These are phyloP conservation scores for Sylvicola fuscatus DNA, from an alignment of 2,888 invertebrate genomes.

Conservation along the genomic window DNA sequence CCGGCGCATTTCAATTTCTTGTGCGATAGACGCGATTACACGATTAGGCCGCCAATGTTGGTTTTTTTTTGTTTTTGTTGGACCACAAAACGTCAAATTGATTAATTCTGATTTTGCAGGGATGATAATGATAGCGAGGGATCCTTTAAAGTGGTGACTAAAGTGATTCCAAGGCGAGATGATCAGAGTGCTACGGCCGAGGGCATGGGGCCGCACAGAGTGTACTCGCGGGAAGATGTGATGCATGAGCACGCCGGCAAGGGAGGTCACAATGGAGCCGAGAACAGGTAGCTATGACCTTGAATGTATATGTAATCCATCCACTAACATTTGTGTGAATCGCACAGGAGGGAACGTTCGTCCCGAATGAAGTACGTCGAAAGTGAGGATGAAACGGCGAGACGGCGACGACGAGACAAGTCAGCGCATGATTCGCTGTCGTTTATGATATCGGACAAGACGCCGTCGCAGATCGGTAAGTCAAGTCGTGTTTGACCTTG, in stretches of 20 bases:
- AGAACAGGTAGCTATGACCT: background rate
- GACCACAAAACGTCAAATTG: too few species aligned
- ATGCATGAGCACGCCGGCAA: slow-evolving; percentile 46
- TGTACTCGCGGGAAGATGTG: slow-evolving; percentile 50
- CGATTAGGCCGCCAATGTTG: slow-evolving; percentile 5
- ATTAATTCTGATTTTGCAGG: too few species aligned
- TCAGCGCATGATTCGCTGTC: too few species aligned
- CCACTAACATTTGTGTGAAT: background rate
- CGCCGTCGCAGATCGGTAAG: too few species aligned
- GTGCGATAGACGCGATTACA: slow-evolving; percentile 7
- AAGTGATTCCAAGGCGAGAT: too few species aligned
- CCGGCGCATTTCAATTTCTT: slow-evolving; percentile 53
- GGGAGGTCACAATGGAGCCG: slow-evolving; percentile 29
- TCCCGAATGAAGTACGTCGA: slow-evolving; percentile 10
- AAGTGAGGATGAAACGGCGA: slow-evolving; percentile 7
- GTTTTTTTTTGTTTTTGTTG: too few species aligned
- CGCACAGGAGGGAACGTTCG: slow-evolving; percentile 5
- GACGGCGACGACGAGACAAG: slow-evolving; percentile 8
- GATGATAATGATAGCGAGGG: too few species aligned
- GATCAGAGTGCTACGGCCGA: too few species aligned
- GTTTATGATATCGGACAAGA: too few species aligned
- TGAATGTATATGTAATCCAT: too few species aligned
- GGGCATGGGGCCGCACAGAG: slow-evolving; percentile 2
- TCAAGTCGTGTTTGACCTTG: too few species aligned
- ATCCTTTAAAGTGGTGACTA: too few species aligned